These are phyloP conservation scores for Semaprochilodus insignis DNA, from an alignment of 2,797 vertebrate genomes.

Conservation along the genomic window DNA sequence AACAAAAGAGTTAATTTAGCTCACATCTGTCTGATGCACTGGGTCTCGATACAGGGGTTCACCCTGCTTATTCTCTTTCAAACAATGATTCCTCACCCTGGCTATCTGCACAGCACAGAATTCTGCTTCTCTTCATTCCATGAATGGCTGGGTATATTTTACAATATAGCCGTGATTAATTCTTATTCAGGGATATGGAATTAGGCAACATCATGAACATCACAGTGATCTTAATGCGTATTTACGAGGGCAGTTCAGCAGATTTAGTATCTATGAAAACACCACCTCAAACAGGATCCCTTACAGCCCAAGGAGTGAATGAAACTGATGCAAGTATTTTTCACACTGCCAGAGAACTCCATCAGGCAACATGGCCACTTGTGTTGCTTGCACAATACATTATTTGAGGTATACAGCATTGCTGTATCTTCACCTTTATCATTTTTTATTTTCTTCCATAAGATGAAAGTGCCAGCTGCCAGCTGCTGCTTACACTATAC, in stretches of 20 bases:
- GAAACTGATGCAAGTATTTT: neutral
- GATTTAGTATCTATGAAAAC: neutral
- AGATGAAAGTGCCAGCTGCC: too few relatives aligned
- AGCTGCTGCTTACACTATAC: too few relatives aligned
- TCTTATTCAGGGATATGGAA: neutral
- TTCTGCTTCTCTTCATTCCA: neutral
- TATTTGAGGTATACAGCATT: neutral
- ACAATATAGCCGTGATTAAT: neutral
- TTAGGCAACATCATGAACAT: neutral
- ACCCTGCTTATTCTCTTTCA: neutral
- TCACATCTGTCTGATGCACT: neutral
- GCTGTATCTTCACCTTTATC: neutral
- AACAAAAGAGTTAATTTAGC: conserved; percentile 25
- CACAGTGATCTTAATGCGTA: neutral
- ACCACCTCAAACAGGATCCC: neutral
- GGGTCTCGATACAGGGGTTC: neutral
- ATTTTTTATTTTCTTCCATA: too few relatives aligned
- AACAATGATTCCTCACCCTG: neutral
- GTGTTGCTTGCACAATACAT: neutral
- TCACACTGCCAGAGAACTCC: neutral
- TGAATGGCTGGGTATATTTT: neutral
- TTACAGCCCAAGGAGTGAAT: neutral
- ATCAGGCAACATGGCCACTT: neutral
- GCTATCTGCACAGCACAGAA: neutral
- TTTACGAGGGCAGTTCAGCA: neutral